Evolutionary conservation across 2,888 invertebrate genomes (phyloP), one percentile per base, ranked within the genome.

Genomic region (Stenodera caucasica): DNA sequence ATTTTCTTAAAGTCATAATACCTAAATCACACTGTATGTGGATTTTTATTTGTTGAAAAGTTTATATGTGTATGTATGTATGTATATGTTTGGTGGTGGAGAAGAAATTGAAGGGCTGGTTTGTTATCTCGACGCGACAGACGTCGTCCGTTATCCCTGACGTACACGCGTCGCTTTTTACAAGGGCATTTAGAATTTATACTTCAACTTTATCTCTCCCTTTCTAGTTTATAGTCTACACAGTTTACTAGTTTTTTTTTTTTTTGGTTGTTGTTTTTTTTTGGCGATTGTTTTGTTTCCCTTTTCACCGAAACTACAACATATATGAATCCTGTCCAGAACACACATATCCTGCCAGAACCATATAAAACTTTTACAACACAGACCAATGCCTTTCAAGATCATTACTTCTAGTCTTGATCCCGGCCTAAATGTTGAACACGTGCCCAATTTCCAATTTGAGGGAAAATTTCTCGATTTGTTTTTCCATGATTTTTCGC

Each of bases 271-370:
- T 26, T 5, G 26, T n/a, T n/a, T n/a, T n/a, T n/a, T n/a, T n/a
- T n/a, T n/a, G n/a, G n/a, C n/a, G n/a, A n/a, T n/a, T n/a, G n/a
- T n/a, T n/a, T n/a, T n/a, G n/a, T n/a, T n/a, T n/a, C n/a, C n/a
- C n/a, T n/a, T n/a, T n/a, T n/a, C n/a, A n/a, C n/a, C n/a, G n/a
- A n/a, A n/a, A n/a, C n/a, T n/a, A 26, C 26, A 26, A 26, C 26
- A 26, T 26, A 12, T 35, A 35, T 35, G 12, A 37, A 15, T 37
- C 37, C 37, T 37, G 37, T 37, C 37, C 37, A 14, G n/a, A 1
- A 37, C 37, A 37, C 15, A 37, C 14, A 35, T 37, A 37, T 15
- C 37, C 37, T 37, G 37, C 37, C 37, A 37, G 37, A 37, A 37
- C 8, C 37, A 37, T 12, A 9, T 11, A 32, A 35, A 35, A 37